Percentiles rank a stretch among this genome's conserved stretches.
phyloP scores from a whole-genome alignment of 2,797 vertebrate genomes.

The Scolopax bukidnonensis region DNA sequence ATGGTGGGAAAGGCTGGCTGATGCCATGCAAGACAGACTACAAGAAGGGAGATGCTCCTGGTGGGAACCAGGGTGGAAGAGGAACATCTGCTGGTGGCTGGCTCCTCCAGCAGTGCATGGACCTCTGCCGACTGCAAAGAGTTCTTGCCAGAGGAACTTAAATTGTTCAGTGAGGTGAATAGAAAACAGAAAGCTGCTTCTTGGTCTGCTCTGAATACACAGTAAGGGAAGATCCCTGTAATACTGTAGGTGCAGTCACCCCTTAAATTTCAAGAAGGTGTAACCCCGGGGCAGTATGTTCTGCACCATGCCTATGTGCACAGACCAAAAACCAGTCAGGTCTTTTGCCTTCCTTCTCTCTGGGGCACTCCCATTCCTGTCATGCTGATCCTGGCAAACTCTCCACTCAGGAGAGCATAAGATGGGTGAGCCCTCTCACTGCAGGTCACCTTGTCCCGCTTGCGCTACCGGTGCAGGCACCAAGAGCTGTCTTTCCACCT shows the following conservation, averaged over 20 bases:
- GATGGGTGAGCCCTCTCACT: neutral
- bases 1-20: neutral
- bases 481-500: neutral
- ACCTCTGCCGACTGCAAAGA: neutral
- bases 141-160: neutral
- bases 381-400: neutral
- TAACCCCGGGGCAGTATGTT: neutral
- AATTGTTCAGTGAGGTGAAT: neutral
- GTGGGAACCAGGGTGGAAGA: too few species aligned
- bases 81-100: accelerated
- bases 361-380: neutral
- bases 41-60: neutral
- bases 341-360: neutral
- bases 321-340: neutral
- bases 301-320: neutral
- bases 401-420: neutral
- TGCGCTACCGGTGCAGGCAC: neutral
- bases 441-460: neutral
- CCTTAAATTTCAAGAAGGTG: neutral
- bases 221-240: neutral
- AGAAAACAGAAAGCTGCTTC: neutral
- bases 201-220: accelerated
- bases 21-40: neutral
- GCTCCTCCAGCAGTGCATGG: neutral
- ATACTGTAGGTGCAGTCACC: neutral